Evolutionary conservation across 2,888 invertebrate genomes (phyloP), one percentile per base, ranked within the genome.

Genomic region (Linyphia triangularis): DNA sequence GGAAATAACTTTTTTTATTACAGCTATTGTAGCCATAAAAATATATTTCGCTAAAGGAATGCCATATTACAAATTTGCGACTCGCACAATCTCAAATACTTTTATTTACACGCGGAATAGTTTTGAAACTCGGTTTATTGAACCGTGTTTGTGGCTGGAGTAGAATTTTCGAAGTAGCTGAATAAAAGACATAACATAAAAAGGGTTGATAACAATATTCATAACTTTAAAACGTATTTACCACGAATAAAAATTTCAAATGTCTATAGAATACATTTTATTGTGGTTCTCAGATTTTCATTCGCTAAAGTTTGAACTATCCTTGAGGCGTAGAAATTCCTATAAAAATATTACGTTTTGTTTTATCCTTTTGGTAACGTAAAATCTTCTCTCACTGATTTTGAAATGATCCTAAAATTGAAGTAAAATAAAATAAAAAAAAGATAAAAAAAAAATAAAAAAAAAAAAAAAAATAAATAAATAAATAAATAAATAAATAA

Each of bases 151-250:
- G 59, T 16, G 16, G 63, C 33, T 16, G 37, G 37, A 13, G 61
- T 13, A 7, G 26, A 77, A 77, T 61, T 33, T 63, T 77, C 16
- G 37, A 37, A 77, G 24, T 61, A 40, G 37, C 24, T 26, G 22
- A 37, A 77, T 61, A 63, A 37, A 63, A 30, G 22, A 61, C 61
- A 63, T 63, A 77, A 77, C 61, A n/a, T 51, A 77, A 24, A 57
- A 13, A 67, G 67, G 67, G 67, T 81, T 69, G 69, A 69, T 69
- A 81, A 70, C 51, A 57, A 81, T 70, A 81, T 81, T 81, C 81
- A 70, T 81, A 81, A 69, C 43, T 57, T 6, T 2, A 57, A 59
- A 70, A 57, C 13, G 51, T 59, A 40, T 69, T 79, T 70, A 59
- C 33, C 26, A 13, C 30, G 57, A 57, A 59, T 33, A 69, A 37